Conservation (phyloP, 1,140 invertebrate genomes). For the Phthorimaea operculella region DNA sequence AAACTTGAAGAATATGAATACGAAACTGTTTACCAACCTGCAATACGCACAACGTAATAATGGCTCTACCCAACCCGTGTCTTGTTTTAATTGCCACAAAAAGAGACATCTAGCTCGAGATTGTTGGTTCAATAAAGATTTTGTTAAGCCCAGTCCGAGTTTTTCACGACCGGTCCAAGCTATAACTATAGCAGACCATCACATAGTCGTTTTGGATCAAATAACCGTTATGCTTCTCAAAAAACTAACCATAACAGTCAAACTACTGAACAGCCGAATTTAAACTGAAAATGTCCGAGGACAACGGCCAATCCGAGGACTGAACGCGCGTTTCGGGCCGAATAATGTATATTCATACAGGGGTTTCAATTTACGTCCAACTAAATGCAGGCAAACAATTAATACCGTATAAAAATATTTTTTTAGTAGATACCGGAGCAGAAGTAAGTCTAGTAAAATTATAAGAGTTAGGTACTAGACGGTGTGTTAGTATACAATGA, state of each 20-base stretch:
- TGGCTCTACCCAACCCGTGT: no score
- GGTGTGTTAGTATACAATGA: conserved; percentile 12
- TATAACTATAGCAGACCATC: conserved; percentile 7
- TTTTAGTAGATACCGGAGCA: conserved; percentile 17
- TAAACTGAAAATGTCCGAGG: conserved; percentile 20
- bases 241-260: background rate
- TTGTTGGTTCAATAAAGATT: conserved; percentile 1
- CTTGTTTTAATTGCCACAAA: conserved; percentile 5
- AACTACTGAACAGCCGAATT: conserved; percentile 7
- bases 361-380: conserved; percentile 12
- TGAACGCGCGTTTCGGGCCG: conserved; percentile 11
- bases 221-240: background rate
- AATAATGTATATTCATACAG: conserved; percentile 15
- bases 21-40: conserved; percentile 46
- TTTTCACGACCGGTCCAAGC: no score
- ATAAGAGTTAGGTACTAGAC: conserved; percentile 4
- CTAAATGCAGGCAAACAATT: background rate
- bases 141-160: no score
- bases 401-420: background rate
- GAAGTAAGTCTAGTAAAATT: conserved; percentile 17
- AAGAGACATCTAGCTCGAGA: background rate
- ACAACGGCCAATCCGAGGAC: conserved; percentile 15
- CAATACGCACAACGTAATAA: no score
- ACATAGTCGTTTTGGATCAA: background rate
- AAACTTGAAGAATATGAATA: conserved; percentile 57